Evolutionary conservation across 1,140 invertebrate genomes (phyloP).

Genomic region (Holotrichia oblita): DNA sequence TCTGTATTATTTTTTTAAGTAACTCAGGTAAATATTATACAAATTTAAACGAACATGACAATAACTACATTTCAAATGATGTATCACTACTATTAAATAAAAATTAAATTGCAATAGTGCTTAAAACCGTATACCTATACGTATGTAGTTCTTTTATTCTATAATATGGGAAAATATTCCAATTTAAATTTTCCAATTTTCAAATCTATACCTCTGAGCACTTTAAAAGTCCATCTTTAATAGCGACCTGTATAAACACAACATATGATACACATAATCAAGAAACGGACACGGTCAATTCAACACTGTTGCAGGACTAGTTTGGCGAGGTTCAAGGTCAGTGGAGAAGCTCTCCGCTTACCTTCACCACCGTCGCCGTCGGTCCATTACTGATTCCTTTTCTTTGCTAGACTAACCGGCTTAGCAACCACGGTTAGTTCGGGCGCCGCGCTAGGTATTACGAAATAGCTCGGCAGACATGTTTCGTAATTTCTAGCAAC

Average conservation of each 20-base stretch:
- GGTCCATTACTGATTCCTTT: conserved; percentile 23
- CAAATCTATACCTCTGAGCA: too few species aligned
- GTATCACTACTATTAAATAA: too few species aligned
- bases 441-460: conserved; percentile 26
- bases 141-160: too few species aligned
- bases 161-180: too few species aligned
- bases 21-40: too few species aligned
- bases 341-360: conserved; percentile 2
- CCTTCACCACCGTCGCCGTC: not conserved
- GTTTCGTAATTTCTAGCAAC: conserved; percentile 21
- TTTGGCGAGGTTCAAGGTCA: conserved; percentile 29
- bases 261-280: not conserved
- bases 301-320: conserved; percentile 29
- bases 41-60: too few species aligned
- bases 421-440: conserved; percentile 20
- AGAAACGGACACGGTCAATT: conserved; percentile 5
- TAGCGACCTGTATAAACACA: not conserved
- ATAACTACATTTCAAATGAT: too few species aligned
- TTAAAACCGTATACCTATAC: too few species aligned
- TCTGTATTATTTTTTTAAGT: too few species aligned
- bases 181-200: too few species aligned
- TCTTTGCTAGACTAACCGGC: conserved; percentile 25
- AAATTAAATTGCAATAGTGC: too few species aligned
- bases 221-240: too few species aligned
- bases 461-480: not conserved